Percentiles rank a stretch among this genome's conserved stretches.
Evolutionary conservation across 1,140 invertebrate species (phyloP).

Genomic region (Caenorhabditis briggsae): DNA sequence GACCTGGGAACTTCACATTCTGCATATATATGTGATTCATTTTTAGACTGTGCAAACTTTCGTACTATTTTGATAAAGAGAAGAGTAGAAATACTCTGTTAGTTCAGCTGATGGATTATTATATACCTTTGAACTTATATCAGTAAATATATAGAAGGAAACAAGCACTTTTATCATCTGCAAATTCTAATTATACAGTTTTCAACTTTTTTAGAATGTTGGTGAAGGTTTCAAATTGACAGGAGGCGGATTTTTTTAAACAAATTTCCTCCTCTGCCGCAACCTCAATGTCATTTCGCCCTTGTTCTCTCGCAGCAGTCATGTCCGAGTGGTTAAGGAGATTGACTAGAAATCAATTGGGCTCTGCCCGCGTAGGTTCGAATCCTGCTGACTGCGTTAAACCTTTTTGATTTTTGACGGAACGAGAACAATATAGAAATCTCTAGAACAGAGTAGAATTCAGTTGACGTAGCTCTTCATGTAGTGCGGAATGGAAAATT

Average conservation of each 20-base stretch:
- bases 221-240: too few species aligned
- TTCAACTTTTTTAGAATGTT: too few species aligned
- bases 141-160: conserved; percentile 3
- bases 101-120: conserved; percentile 1
- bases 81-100: not conserved
- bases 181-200: too few species aligned
- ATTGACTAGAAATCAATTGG: conserved; percentile 68
- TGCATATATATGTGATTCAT: conserved; percentile 27
- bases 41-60: conserved; percentile 31
- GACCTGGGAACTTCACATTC: not conserved
- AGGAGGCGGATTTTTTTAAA: too few species aligned
- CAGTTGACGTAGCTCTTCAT: too few species aligned
- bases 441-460: too few species aligned
- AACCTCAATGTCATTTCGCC: too few species aligned
- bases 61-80: not conserved
- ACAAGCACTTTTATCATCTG: not conserved
- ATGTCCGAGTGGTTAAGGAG: conserved; percentile 67
- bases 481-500: too few species aligned
- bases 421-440: too few species aligned
- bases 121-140: not conserved
- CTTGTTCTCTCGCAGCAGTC: not conserved
- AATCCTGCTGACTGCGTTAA: conserved; percentile 67
- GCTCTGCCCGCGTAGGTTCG: conserved; percentile 70
- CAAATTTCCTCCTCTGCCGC: too few species aligned
- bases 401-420: not conserved